A percentile compares a stretch with the other conserved stretches of the same genome.
Conservation (phyloP, 1,140 invertebrate genomes). For the Diploscapter pachys region DNA sequence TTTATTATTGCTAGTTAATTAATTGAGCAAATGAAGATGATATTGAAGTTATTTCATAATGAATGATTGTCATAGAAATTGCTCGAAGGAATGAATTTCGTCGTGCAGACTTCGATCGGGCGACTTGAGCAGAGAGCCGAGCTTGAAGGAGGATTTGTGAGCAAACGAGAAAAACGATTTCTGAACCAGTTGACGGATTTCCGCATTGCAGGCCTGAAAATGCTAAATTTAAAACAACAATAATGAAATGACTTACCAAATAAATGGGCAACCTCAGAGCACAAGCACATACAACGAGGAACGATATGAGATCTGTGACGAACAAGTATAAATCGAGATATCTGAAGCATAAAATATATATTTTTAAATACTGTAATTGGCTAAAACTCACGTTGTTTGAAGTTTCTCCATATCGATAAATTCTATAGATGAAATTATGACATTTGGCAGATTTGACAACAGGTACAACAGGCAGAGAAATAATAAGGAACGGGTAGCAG, state of each 20-base stretch:
- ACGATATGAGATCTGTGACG: conserved; percentile 16
- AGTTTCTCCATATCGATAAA: conserved; percentile 22
- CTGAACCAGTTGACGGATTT: conserved; percentile 17
- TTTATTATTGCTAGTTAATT: no score
- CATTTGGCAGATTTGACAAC: conserved; percentile 22
- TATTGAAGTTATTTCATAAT: no score
- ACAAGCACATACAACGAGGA: conserved; percentile 22
- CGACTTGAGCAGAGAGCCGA: no score
- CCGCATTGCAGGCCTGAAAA: conserved; percentile 28
- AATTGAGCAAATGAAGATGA: no score
- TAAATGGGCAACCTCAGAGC: conserved; percentile 30
- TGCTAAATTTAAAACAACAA: not conserved
- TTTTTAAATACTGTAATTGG: not conserved
- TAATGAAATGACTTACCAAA: conserved; percentile 11
- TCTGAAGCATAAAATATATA: conserved; percentile 8
- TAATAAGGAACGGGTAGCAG: conserved; percentile 20
- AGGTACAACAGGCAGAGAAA: conserved; percentile 21
- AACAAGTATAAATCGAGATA: conserved; percentile 28
- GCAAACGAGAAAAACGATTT: no score
- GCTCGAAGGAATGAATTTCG: no score
- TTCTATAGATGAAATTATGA: conserved; percentile 25
- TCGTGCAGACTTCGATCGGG: no score
- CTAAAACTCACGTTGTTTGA: conserved; percentile 11
- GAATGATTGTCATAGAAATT: no score
- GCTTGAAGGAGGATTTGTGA: no score